Evolutionary conservation across 2,113 vertebrate genomes (phyloP), one percentile per base, ranked within the genome.

Genomic region (Pituophis catenifer): DNA sequence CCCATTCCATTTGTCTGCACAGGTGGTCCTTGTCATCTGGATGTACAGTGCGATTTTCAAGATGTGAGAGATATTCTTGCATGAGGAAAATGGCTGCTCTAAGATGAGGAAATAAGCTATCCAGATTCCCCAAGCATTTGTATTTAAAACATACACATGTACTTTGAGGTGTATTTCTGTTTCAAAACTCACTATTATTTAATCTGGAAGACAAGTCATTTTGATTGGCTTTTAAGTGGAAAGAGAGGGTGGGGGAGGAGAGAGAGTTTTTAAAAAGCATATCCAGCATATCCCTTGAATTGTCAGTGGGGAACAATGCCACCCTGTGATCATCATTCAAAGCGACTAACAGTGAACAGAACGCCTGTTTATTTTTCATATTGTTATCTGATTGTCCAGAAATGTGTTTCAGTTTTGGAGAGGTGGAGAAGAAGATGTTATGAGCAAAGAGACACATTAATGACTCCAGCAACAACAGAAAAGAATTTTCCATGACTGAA

Each of bases 251-350:
- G 23, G 29, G 55, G 95, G 44, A 5, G 44, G 44, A 44, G 44
- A 44, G 44, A 93, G 38, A 93, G 95, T 94, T 95, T 94, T 94
- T n/a, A 90, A 93, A 96, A 94, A 48, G 95, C 91, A 90, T 95
- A 85, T 57, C 53, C 97, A 96, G 97, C 96, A 88, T 88, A 94
- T 95, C 93, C 97, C 95, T 94, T 97, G 96, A 97, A 96, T 95
- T 96, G 89, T 90, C 96, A 96, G 94, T 95, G 88, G 92, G 96
- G 90, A 90, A 95, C 93, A 94, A 94, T 91, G 54, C 91, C 90
- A 86, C 93, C 86, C 94, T 91, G 70, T 94, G 88, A 53, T 33
- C 86, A 53, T 33, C 86, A 88, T 93, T 90, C 90, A 55, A 94
- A 96, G 92, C 95, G 93, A 75, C 53, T 91, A 55, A 29, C 81